Evolutionary conservation across 2,797 vertebrate genomes (phyloP).

Genomic region (Ptychobarbus kaznakovi): DNA sequence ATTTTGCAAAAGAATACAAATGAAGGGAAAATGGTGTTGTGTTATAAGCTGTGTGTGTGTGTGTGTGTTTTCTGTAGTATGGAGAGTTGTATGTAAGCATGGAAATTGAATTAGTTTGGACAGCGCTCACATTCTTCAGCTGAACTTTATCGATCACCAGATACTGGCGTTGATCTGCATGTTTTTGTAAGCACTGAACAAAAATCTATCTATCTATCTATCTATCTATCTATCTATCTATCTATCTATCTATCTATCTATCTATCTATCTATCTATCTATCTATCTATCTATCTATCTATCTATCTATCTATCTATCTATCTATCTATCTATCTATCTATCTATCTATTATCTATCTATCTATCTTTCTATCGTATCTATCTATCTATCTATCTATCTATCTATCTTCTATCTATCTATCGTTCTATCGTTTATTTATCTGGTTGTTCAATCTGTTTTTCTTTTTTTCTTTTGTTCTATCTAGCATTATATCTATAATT

Average conservation of each 20-base stretch:
- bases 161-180: background rate
- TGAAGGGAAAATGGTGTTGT: background rate
- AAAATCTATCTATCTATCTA: background rate
- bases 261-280: background rate
- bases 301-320: background rate
- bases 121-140: conserved; percentile 27
- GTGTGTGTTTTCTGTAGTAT: background rate
- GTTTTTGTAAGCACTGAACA: background rate
- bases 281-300: background rate
- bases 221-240: background rate
- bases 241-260: background rate
- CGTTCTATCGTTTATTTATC: background rate
- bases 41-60: conserved; percentile 9
- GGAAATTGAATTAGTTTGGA: conserved; percentile 22
- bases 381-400: too few species aligned
- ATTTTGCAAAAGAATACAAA: conserved; percentile 16
- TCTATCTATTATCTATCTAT: too few species aligned
- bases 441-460: background rate
- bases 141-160: background rate
- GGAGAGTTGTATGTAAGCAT: conserved; percentile 27
- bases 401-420: background rate
- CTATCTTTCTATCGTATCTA: too few species aligned
- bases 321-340: background rate
- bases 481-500: background rate
- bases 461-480: background rate